Base-by-base conservation (phyloP, 2,888 invertebrate genomes). In the Euplexia lucipara region DNA sequence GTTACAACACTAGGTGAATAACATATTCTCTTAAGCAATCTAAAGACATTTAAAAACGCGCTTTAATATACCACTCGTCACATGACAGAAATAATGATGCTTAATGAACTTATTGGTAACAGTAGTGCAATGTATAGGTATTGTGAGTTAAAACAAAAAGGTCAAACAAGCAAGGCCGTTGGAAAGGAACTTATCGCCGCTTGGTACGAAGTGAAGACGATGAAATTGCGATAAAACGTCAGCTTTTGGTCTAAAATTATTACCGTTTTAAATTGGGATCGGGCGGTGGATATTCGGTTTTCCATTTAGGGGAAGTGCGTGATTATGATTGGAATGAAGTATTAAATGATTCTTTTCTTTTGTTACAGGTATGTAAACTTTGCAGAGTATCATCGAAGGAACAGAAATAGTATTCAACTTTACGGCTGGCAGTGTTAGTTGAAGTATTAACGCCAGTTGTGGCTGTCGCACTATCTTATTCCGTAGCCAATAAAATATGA, bases 151-250 rank as follows among this genome's bases (percentile, higher is more conserved):
- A 88, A 90, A 89, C 88, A 85, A 88, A 92, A 94, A 94, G 94
- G 94, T 94, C 92, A 92, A 86, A 92, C 84, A 67, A 78, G 69
- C 93, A 94, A 94, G 94, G 94, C 90, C 92, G 91, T 83, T 86
- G 76, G 90, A 90, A 89, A 88, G 90, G 91, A 88, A 90, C 89
- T 87, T 87, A 89, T 90, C 92, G 85, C 91, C 84, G 91, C 80
- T 84, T 93, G 94, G 93, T 91, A 94, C 94, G 87, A 82, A 80
- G 76, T 81, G 84, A 86, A 87, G 86, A 88, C 89, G 90, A 87
- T 89, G 87, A 86, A 87, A 89, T 87, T 84, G 87, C 90, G 89
- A 92, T 92, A 90, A 88, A 88, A 78, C 87, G 86, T 87, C 91
- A 87, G 88, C 88, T 88, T 85, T 86, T 84, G 81, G 79, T 84